Evolutionary conservation across 2,888 invertebrate species (phyloP).

Genomic region (Monochamus alternatus): DNA sequence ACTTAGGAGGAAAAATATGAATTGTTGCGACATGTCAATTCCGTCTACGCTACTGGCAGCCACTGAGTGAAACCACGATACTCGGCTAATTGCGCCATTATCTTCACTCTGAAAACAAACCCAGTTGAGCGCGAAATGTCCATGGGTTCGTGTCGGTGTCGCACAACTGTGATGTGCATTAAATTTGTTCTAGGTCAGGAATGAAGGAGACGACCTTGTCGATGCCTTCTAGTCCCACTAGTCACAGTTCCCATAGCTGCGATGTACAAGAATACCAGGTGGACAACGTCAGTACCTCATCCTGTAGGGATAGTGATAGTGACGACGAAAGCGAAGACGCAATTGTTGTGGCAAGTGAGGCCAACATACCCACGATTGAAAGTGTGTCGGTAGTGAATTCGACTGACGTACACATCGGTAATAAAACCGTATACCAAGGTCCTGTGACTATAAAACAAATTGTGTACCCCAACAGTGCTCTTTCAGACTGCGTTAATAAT

Average conservation of each 20-base stretch:
- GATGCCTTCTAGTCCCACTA: slow-evolving; percentile 10
- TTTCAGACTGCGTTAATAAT: slow-evolving; percentile 30
- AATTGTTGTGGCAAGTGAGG: slow-evolving; percentile 27
- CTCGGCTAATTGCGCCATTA: slow-evolving; percentile 19
- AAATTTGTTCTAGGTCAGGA: slow-evolving; percentile 14
- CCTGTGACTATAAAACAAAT: slow-evolving; percentile 86
- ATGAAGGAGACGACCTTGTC: slow-evolving; percentile 32
- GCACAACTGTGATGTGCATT: slow-evolving; percentile 5
- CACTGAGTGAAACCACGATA: slow-evolving; percentile 23
- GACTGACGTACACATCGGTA: slow-evolving; percentile 83
- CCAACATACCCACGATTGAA: slow-evolving; percentile 68
- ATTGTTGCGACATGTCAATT: neutral
- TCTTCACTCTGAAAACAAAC: slow-evolving; percentile 23
- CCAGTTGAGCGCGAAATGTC: slow-evolving; percentile 30
- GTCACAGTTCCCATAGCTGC: slow-evolving; percentile 3
- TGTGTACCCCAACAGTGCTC: slow-evolving; percentile 70
- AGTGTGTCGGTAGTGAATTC: slow-evolving; percentile 80
- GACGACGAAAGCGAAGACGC: slow-evolving; percentile 40
- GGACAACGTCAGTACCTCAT: slow-evolving; percentile 37
- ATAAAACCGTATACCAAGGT: slow-evolving; percentile 84
- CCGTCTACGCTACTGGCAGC: slow-evolving; percentile 20
- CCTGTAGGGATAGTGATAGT: slow-evolving; percentile 24
- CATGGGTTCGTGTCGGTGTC: slow-evolving; percentile 22
- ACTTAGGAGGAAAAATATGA: too few relatives aligned
- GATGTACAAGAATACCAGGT: slow-evolving; percentile 38